A percentile compares a stretch with the other conserved stretches of the same genome.
Evolutionary conservation across 92 coral and sea anemone species (phyloP).

Genomic region (Anthopleura xanthogrammica): DNA sequence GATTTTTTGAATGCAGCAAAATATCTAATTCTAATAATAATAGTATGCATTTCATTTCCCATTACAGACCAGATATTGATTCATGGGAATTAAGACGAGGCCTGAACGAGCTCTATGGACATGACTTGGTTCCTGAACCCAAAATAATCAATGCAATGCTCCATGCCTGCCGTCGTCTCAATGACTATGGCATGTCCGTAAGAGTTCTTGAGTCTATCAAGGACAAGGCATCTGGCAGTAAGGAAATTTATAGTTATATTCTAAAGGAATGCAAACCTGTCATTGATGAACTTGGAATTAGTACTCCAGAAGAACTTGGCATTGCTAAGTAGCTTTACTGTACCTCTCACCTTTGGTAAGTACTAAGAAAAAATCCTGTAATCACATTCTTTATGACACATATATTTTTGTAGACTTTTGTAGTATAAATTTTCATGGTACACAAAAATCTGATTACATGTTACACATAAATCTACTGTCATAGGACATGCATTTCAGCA

Average conservation of each 20-base stretch:
- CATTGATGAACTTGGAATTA: conserved; percentile 82
- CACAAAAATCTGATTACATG: too few relatives aligned
- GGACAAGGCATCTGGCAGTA: conserved; percentile 74
- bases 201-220: conserved; percentile 80
- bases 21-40: too few relatives aligned
- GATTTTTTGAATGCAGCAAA: too few relatives aligned
- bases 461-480: too few relatives aligned
- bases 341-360: background rate
- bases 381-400: too few relatives aligned
- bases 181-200: conserved; percentile 81
- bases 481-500: too few relatives aligned
- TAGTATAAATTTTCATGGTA: too few relatives aligned
- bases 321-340: conserved; percentile 36
- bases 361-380: background rate
- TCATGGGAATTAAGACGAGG: conserved; percentile 92
- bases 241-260: conserved; percentile 83
- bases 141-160: conserved; percentile 94
- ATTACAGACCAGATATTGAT: conserved; percentile 78
- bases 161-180: conserved; percentile 84
- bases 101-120: conserved; percentile 89
- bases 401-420: too few relatives aligned
- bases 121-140: conserved; percentile 96
- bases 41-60: too few relatives aligned
- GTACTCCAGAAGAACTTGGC: conserved; percentile 88
- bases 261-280: conserved; percentile 80